Evolutionary conservation across 2,888 invertebrate genomes (phyloP).

Genomic region (Altica lythri): DNA sequence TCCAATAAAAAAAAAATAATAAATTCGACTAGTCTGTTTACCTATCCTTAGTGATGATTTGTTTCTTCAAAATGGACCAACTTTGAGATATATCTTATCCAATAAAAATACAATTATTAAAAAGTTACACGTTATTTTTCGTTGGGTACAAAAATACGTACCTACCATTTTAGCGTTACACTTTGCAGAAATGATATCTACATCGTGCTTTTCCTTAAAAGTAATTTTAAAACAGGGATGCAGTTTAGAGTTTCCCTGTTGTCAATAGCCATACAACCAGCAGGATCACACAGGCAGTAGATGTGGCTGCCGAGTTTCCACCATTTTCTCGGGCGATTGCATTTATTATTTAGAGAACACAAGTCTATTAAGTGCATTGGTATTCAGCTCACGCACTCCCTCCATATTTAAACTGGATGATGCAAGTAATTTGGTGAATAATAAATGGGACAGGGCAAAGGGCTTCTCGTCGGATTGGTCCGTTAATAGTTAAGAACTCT

Average conservation of each 20-base stretch:
- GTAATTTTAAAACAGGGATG: constrained; percentile 27
- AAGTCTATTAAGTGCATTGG: constrained; percentile 52
- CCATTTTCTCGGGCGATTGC: constrained; percentile 44
- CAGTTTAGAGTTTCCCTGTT: constrained; percentile 22
- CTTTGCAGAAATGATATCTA: no score
- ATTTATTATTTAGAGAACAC: constrained; percentile 53
- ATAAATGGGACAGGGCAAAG: constrained; percentile 39
- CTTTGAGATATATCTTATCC: no score
- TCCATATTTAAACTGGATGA: constrained; percentile 50
- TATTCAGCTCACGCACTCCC: constrained; percentile 50
- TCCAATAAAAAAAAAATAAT: no score
- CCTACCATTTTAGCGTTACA: no score
- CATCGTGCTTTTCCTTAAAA: background rate
- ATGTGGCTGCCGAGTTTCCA: constrained; percentile 24
- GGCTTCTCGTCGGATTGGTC: constrained; percentile 12
- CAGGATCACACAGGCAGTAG: constrained; percentile 9
- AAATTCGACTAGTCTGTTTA: no score
- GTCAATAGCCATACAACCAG: constrained; percentile 27
- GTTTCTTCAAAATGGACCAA: no score
- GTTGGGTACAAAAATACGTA: no score
- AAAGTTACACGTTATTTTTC: no score
- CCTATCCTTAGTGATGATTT: no score
- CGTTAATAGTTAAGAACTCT: constrained; percentile 8
- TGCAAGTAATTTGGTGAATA: constrained; percentile 51
- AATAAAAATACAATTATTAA: no score